phyloP scores from a whole-genome alignment of 2,797 vertebrate species.

The Epinephelus coioides region DNA sequence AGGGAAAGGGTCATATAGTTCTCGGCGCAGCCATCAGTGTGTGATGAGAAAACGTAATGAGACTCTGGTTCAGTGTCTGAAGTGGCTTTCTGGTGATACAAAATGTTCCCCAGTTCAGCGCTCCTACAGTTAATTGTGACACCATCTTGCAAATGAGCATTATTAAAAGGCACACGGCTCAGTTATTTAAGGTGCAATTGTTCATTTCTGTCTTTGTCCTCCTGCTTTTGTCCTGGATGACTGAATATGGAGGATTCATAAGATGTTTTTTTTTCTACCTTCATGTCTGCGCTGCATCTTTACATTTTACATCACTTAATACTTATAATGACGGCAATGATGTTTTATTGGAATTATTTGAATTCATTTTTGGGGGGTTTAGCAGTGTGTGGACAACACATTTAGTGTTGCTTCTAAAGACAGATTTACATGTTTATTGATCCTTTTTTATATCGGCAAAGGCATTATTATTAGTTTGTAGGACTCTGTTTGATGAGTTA shows the following conservation, averaged over 20 bases:
- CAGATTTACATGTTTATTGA: neutral
- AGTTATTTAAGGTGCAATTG: neutral
- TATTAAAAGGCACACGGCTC: neutral
- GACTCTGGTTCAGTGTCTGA: neutral
- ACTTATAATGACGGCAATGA: no score
- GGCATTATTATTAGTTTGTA: neutral
- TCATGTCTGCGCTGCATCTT: neutral
- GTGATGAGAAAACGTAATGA: constrained; percentile 29
- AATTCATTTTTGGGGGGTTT: neutral
- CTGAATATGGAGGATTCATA: neutral
- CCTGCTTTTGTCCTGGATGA: neutral
- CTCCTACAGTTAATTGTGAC: constrained; percentile 6
- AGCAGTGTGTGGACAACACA: neutral
- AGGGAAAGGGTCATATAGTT: neutral
- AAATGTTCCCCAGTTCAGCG: constrained; percentile 23
- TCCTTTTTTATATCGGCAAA: neutral
- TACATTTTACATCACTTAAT: neutral
- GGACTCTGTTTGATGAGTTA: constrained; percentile 3
- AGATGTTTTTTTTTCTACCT: neutral
- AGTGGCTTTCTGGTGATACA: constrained; percentile 7
- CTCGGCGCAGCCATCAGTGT: neutral
- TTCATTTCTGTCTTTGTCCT: neutral
- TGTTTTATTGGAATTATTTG: no score
- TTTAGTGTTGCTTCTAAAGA: neutral
- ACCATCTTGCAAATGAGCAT: constrained; percentile 18